Evolutionary conservation across 2,888 invertebrate genomes (phyloP).

Genomic region (Alviniconcha strummeri): DNA sequence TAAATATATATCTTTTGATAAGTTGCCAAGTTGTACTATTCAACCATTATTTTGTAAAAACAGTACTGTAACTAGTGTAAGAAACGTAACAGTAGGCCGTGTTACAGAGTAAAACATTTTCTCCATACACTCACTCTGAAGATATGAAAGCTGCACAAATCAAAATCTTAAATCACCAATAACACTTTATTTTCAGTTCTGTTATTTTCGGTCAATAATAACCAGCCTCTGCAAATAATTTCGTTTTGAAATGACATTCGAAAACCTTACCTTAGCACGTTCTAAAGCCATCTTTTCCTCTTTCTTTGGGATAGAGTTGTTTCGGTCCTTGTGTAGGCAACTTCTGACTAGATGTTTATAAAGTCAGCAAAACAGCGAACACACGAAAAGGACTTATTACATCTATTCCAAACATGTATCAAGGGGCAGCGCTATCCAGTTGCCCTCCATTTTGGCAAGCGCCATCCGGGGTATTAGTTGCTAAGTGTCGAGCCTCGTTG

Average conservation of each 20-base stretch:
- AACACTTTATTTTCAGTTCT: conserved; percentile 18
- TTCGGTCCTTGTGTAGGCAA: too few relatives aligned
- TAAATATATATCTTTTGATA: not conserved
- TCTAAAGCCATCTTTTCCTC: conserved; percentile 26
- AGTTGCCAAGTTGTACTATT: too few relatives aligned
- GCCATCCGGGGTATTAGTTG: conserved; percentile 63
- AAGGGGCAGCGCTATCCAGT: not conserved
- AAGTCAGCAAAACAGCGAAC: too few relatives aligned
- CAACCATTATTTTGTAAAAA: too few relatives aligned
- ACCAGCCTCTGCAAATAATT: not conserved
- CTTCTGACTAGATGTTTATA: too few relatives aligned
- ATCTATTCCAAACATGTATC: not conserved
- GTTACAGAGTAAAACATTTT: too few relatives aligned
- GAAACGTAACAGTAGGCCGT: too few relatives aligned
- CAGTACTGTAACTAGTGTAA: too few relatives aligned
- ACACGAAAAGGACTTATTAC: not conserved
- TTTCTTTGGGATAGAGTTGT: too few relatives aligned
- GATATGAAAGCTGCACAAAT: not conserved
- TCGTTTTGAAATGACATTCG: not conserved
- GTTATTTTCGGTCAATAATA: too few relatives aligned
- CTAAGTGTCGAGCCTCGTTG: conserved; percentile 42
- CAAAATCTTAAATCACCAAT: not conserved
- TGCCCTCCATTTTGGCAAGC: conserved; percentile 53
- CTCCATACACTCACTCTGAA: too few relatives aligned
- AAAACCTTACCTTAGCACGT: conserved; percentile 52